phyloP scores from a whole-genome alignment of 2,888 invertebrate species.

The Drosophila algonquin region DNA sequence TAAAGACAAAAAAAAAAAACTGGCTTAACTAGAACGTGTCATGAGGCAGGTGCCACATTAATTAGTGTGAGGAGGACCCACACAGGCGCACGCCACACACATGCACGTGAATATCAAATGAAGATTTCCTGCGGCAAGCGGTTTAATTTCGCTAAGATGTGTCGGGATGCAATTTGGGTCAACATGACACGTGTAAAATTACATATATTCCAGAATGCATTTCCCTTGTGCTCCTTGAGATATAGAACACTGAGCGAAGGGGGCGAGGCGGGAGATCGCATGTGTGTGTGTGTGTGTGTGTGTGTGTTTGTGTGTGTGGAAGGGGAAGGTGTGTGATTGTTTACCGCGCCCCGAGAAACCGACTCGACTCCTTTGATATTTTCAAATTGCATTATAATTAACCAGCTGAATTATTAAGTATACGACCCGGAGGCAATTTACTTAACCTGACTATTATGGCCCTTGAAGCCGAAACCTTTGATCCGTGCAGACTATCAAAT shows the following conservation, averaged over 20 bases:
- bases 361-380: conserved; percentile 42
- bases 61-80: conserved; percentile 35
- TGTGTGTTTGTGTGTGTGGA: background rate
- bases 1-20: conserved; percentile 28
- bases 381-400: conserved; percentile 49
- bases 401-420: conserved; percentile 42
- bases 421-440: conserved; percentile 16
- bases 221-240: conserved; percentile 17
- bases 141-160: conserved; percentile 66
- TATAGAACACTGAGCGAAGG: background rate
- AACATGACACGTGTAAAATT: conserved; percentile 37
- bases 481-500: background rate
- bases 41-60: conserved; percentile 42
- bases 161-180: conserved; percentile 59
- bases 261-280: background rate
- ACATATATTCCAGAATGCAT: conserved; percentile 48
- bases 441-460: background rate
- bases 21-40: conserved; percentile 37
- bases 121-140: conserved; percentile 55
- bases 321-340: background rate
- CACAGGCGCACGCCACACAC: conserved; percentile 2
- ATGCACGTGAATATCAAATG: conserved; percentile 47
- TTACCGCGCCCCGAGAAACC: background rate
- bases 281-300: background rate
- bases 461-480: conserved; percentile 3